phyloP scores from a whole-genome alignment of 1,140 invertebrate species.

The Charaxes varanes region DNA sequence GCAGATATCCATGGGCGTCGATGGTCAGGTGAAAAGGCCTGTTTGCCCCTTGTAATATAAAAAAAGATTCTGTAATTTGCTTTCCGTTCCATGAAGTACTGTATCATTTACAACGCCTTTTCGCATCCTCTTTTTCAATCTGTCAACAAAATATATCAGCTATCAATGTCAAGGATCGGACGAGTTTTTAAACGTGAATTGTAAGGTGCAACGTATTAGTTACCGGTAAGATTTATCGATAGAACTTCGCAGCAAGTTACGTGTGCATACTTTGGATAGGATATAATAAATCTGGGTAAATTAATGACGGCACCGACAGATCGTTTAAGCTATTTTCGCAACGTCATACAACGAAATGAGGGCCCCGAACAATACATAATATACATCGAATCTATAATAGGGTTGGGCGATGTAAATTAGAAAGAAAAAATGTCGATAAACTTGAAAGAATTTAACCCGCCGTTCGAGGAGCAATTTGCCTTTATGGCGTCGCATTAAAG shows the following conservation, averaged over 20 bases:
- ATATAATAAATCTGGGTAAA: slow-evolving; percentile 65
- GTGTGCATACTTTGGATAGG: slow-evolving; percentile 51
- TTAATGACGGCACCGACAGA: slow-evolving; percentile 63
- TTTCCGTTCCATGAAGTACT: too few species aligned
- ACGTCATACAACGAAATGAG: slow-evolving; percentile 58
- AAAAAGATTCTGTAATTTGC: too few species aligned
- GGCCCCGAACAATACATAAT: slow-evolving; percentile 31
- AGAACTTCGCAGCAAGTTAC: slow-evolving; percentile 29
- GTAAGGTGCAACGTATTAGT: slow-evolving; percentile 38
- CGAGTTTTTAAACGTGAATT: slow-evolving; percentile 23
- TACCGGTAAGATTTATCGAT: slow-evolving; percentile 32
- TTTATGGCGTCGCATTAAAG: slow-evolving; percentile 9
- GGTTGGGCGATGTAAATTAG: slow-evolving; percentile 24
- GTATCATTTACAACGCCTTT: too few species aligned
- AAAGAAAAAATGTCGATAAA: slow-evolving; percentile 23
- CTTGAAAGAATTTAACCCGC: background rate
- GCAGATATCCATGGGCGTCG: too few species aligned
- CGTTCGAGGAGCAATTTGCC: slow-evolving; percentile 13
- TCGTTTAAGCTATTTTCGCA: slow-evolving; percentile 59
- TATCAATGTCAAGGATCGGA: slow-evolving; percentile 14
- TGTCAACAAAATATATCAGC: too few species aligned
- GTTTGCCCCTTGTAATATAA: too few species aligned
- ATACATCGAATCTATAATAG: slow-evolving; percentile 30
- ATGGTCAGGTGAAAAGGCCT: too few species aligned
- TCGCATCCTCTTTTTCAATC: too few species aligned